Base-by-base conservation (phyloP, 2,113 vertebrate genomes). In the Sakesphorus luctuosus region DNA sequence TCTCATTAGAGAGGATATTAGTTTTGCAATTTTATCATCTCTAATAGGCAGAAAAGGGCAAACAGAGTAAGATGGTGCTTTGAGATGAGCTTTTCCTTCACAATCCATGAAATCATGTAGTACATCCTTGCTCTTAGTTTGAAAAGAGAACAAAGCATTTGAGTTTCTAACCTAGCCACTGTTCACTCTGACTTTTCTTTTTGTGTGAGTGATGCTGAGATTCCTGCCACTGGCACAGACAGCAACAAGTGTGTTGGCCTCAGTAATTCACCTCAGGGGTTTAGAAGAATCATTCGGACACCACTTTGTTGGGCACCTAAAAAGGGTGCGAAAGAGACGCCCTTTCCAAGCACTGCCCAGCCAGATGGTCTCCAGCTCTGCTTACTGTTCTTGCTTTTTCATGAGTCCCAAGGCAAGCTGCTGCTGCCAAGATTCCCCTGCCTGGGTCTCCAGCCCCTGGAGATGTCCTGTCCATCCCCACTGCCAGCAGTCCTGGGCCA, bases 331-430 rank as follows among this genome's bases (percentile, higher is more conserved):
- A 18, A 0, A 61, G 29, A 71, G 18, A 7, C 50, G 31, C 7
- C n/a, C 58, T 66, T 28, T 14, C 4, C 43, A 65, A 38, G 26
- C 36, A 13, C 24, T 0, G 0, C 15, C 49, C 35, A 61, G 36
- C 7, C 1, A 0, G 26, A 38, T 8, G 3, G 7, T 4, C 19
- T 3, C 33, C 5, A 2, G 28, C 10, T 47, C 33, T 49, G 3
- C 4, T 36, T 25, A 3, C 23, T 33, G 6, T 4, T 65, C n/a
- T 7, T 3, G 4, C 10, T 49, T 71, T 72, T 6, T 59, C 18
- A 19, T 13, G 36, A 66, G 25, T 33, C 29, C 49, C 52, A 46
- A 49, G 25, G 40, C 31, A 65, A 73, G 8, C 7, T 85, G 36
- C 29, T 1, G 5, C 25, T 7, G 7, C 3, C 1, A 2, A 40